A percentile compares a stretch with the other conserved stretches of the same genome.
These are phyloP conservation scores for Myoxocephalus aenaeus DNA, from an alignment of 2,797 vertebrate species.

Conservation along the genomic window DNA sequence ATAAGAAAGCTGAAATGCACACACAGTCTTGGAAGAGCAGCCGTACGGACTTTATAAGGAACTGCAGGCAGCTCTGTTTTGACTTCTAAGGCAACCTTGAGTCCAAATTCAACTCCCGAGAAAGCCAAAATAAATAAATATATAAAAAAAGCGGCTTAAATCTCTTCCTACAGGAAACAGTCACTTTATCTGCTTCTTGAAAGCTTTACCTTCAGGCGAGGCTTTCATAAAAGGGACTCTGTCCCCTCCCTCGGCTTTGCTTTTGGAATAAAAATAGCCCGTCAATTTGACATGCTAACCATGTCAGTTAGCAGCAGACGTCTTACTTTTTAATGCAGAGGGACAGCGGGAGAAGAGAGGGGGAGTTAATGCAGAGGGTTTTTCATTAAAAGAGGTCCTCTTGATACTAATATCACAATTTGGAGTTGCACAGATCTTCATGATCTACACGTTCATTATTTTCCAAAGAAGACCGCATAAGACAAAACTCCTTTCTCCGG, in stretches of 20 bases:
- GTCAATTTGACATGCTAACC: slow-evolving; percentile 65
- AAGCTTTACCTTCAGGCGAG: slow-evolving; percentile 64
- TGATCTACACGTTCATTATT: background rate
- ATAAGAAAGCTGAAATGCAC: background rate
- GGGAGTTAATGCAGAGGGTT: slow-evolving; percentile 12
- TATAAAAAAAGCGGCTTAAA: slow-evolving; percentile 39
- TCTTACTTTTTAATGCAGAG: slow-evolving; percentile 37
- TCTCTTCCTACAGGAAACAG: slow-evolving; percentile 34
- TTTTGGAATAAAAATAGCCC: slow-evolving; percentile 69
- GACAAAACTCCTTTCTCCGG: background rate
- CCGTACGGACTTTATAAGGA: slow-evolving; percentile 8
- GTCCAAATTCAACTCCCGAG: slow-evolving; percentile 37
- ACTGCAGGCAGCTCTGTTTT: background rate
- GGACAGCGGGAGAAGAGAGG: background rate
- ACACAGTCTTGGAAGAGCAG: slow-evolving; percentile 5
- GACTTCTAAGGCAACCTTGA: slow-evolving; percentile 42
- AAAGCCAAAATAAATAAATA: slow-evolving; percentile 23
- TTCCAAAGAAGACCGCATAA: background rate
- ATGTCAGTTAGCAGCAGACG: slow-evolving; percentile 48
- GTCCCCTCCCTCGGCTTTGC: slow-evolving; percentile 45
- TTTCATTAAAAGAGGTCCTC: slow-evolving; percentile 24
- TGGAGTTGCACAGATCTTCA: background rate
- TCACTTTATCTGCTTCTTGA: slow-evolving; percentile 62
- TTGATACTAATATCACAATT: background rate
- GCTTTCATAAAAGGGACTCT: slow-evolving; percentile 61